Conservation (phyloP, 2,888 invertebrate genomes). For the Andrena praecox region DNA sequence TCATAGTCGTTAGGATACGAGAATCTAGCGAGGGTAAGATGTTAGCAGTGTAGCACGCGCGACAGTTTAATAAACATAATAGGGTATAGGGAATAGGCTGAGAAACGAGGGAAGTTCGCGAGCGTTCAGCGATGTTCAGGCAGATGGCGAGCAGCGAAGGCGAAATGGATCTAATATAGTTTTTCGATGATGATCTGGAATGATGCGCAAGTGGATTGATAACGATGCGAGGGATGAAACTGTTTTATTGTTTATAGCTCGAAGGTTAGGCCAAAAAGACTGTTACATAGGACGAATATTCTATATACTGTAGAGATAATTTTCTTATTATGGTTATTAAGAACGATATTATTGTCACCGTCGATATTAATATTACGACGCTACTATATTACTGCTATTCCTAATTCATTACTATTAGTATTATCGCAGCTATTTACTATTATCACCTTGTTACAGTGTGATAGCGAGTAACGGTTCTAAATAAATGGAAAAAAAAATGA, state of each 20-base stretch:
- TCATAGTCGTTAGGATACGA: slow-evolving; percentile 71
- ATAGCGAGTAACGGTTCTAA: slow-evolving; percentile 51
- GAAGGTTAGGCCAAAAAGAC: slow-evolving; percentile 83
- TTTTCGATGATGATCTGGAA: slow-evolving; percentile 8
- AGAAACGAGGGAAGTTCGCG: neutral
- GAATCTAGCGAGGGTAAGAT: slow-evolving; percentile 71
- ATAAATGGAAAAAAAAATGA: slow-evolving; percentile 4
- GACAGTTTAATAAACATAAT: slow-evolving; percentile 5
- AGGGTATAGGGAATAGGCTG: neutral
- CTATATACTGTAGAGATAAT: slow-evolving; percentile 77
- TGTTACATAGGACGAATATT: slow-evolving; percentile 82
- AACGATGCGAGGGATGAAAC: slow-evolving; percentile 51
- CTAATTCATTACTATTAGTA: slow-evolving; percentile 69
- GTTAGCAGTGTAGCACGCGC: slow-evolving; percentile 54
- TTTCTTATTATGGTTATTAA: slow-evolving; percentile 75
- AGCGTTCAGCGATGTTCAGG: slow-evolving; percentile 7
- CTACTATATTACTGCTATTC: slow-evolving; percentile 67
- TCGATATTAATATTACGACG: slow-evolving; percentile 64
- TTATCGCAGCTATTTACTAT: slow-evolving; percentile 71
- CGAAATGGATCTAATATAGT: neutral
- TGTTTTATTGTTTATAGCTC: slow-evolving; percentile 82
- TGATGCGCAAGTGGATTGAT: slow-evolving; percentile 8
- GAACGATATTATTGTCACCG: slow-evolving; percentile 69
- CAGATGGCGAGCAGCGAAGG: neutral
- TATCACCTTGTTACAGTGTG: slow-evolving; percentile 54